Conservation (phyloP, 1,140 invertebrate species). For the Meloidogyne floridensis region DNA sequence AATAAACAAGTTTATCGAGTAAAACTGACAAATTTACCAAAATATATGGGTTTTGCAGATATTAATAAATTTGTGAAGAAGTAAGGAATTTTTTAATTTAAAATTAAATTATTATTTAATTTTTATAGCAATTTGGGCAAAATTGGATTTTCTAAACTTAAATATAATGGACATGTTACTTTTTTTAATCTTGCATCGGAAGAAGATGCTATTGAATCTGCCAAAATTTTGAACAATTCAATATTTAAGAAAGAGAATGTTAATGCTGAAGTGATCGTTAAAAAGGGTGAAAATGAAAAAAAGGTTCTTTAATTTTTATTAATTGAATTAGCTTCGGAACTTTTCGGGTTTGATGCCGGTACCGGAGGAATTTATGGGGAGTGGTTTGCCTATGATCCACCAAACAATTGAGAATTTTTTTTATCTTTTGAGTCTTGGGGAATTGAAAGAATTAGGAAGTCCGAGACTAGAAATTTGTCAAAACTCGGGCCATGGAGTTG, state of each 20-base stretch:
- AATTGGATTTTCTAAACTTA: constrained; percentile 26
- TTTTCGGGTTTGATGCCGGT: too few species aligned
- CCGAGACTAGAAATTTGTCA: too few species aligned
- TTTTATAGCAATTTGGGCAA: constrained; percentile 25
- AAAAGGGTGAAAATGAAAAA: not conserved
- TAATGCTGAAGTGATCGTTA: constrained; percentile 11
- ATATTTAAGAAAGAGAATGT: constrained; percentile 28
- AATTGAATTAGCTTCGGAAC: too few species aligned
- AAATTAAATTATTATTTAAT: not conserved
- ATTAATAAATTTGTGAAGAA: constrained; percentile 34
- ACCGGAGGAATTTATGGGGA: too few species aligned
- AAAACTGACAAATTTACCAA: constrained; percentile 37
- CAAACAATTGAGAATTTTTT: too few species aligned
- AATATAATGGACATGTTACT: not conserved
- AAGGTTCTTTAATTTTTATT: too few species aligned
- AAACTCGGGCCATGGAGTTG: too few species aligned
- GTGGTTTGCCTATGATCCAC: too few species aligned
- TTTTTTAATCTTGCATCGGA: constrained; percentile 18
- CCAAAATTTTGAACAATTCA: constrained; percentile 22
- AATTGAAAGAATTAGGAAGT: too few species aligned
- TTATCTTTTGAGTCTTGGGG: too few species aligned
- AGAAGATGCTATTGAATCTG: constrained; percentile 24
- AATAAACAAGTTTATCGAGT: constrained; percentile 18
- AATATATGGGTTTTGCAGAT: constrained; percentile 6
- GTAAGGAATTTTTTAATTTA: constrained; percentile 1